These are phyloP conservation scores for Fulica atra DNA, from an alignment of 2,113 vertebrate species.

Conservation along the genomic window DNA sequence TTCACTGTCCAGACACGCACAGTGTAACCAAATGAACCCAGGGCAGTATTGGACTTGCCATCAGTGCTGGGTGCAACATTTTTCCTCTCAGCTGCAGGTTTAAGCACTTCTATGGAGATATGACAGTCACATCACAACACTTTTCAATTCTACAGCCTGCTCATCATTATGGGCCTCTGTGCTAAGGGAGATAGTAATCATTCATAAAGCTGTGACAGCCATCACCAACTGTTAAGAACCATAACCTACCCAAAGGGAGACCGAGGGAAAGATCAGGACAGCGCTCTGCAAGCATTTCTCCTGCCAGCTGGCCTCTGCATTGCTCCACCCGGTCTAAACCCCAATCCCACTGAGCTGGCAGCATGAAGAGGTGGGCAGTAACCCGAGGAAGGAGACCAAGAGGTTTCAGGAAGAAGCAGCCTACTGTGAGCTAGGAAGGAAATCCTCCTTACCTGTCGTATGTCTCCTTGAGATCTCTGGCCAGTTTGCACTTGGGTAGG, in stretches of 20 bases:
- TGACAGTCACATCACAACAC: neutral
- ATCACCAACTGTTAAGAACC: neutral
- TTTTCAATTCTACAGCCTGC: neutral
- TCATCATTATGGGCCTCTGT: neutral
- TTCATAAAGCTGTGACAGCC: neutral
- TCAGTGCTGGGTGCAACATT: neutral
- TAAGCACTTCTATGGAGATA: neutral
- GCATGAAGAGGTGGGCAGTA: neutral
- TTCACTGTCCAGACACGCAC: neutral
- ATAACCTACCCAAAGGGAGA: neutral
- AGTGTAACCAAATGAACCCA: neutral
- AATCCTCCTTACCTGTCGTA: conserved; percentile 87
- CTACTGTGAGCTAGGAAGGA: neutral
- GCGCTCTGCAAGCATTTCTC: neutral
- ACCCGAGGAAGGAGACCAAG: neutral
- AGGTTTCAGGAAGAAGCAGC: neutral
- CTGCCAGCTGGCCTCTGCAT: neutral
- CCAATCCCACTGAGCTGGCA: neutral
- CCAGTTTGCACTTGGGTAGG: conserved; percentile 96
- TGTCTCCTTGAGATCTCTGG: conserved; percentile 93
- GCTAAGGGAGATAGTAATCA: neutral
- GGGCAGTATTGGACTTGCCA: neutral
- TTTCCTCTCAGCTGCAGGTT: neutral
- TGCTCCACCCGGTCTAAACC: neutral
- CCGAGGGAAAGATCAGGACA: neutral